Evolutionary conservation across 1,140 invertebrate species (phyloP), one percentile per base, ranked within the genome.

Genomic region (Bombus waltoni): DNA sequence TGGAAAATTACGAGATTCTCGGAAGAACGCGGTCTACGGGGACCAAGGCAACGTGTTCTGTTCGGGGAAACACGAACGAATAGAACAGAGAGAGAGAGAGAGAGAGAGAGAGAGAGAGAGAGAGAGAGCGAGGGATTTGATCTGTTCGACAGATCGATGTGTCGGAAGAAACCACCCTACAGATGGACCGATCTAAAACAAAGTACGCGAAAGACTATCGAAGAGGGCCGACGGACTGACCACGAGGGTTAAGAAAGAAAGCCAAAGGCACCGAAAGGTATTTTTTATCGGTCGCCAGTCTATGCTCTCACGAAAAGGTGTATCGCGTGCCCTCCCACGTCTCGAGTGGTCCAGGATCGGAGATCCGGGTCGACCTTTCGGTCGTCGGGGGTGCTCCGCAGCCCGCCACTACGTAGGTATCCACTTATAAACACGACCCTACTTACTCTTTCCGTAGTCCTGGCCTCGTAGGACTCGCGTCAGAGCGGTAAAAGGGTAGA

Each of bases 401-500:
- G 91, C 80, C 85, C 75, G 90, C 90, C 89, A 80, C 88, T 86
- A 91, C 90, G 85, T 88, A 90, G 88, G 88, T 89, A 91, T 91
- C 89, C 89, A 92, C 92, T 93, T 91, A 91, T 93, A 92, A 92
- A 91, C 89, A 91, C 90, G 90, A 93, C 91, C 93, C 91, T 94
- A 93, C 93, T 94, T 94, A 94, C 92, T 94, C 93, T 93, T 94
- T 94, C 89, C 92, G 93, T 93, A 93, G 93, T 93, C 93, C 92
- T 91, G 91, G 90, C 88, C 91, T 93, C 93, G 91, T 94, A 94
- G 92, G 91, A 94, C 92, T 94, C 92, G 93, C 93, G 92, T 93
- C 88, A 90, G 92, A 92, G 93, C 93, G 93, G 94, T 94, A 94
- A 95, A 95, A 95, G 94, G 94, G 93, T 95, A 95, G 94, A 95